Base-by-base conservation (phyloP, 2,888 invertebrate genomes). In the Cataglyphis altisquamis region DNA sequence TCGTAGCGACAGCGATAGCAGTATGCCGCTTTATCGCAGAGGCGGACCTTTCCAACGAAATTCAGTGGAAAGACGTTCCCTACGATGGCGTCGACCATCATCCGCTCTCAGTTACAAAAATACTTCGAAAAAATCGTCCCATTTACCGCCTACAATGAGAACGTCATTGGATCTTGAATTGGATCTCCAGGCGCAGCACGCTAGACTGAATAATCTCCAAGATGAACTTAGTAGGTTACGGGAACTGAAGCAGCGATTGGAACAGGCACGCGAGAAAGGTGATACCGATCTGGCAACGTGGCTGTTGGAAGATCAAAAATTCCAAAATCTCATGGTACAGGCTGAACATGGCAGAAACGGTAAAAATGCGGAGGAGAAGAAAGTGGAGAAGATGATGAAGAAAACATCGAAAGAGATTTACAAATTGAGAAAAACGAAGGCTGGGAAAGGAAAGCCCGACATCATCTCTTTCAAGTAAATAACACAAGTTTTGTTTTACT, bases 1-100 rank as follows among this genome's bases (percentile, higher is more conserved):
- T 95, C 97, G 99, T 90, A 99, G 99, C 93, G 99, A 99, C 95
- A 99, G 99, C 85, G 99, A 99, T 95, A 99, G 98, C 91, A 98
- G 98, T 62, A 99, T 99, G 98, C 98, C 98, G 62, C 96, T 98
- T 91, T 98, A 98, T 94, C 95, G 97, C 94, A 96, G 96, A 93
- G 96, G 91, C 88, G 97, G 97, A 82, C 98, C 98, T 66, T 99
- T 99, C 95, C 98, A 98, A 95, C 96, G 99, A 77, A 98, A 98
- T 91, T 97, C 98, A 29, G 96, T 98, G 29, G 98, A 99, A 94
- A 96, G 99, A 90, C 96, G 99, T 84, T 98, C 98, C n/a, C 95
- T 99, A 80, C 96, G 99, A 93, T 98, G 97, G 96, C 96, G 97
- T 87, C 94, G 96, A 66, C 95, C 95, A 9, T 96, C 96, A 29